phyloP scores from a whole-genome alignment of 2,888 invertebrate genomes.

The Thecophora atra region DNA sequence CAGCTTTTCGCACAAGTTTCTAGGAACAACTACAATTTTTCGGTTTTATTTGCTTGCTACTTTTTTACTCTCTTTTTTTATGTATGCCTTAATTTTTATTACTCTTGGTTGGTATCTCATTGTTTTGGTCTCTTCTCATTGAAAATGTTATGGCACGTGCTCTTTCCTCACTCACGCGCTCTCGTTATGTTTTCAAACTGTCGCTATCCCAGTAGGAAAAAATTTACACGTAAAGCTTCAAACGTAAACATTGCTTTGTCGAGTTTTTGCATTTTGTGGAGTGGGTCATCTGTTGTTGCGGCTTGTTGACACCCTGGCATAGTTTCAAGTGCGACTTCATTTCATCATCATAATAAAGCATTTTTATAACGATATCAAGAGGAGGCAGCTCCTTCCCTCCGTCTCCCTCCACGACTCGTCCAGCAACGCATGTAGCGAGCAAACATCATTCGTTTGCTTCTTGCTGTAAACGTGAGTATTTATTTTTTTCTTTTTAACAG shows the following conservation, averaged over 20 bases:
- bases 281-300: not conserved
- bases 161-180: no score
- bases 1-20: constrained; percentile 7
- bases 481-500: not conserved
- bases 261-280: not conserved
- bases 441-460: not conserved
- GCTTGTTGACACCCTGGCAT: constrained; percentile 19
- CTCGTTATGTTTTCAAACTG: not conserved
- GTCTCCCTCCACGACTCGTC: not conserved
- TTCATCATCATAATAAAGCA: constrained; percentile 14
- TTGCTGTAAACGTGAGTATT: not conserved
- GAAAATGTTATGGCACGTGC: constrained; percentile 20
- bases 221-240: no score
- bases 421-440: no score
- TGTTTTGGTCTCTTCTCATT: constrained; percentile 11
- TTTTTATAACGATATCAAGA: not conserved
- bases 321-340: not conserved
- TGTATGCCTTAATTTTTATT: constrained; percentile 23
- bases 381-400: not conserved
- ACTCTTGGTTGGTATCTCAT: constrained; percentile 26
- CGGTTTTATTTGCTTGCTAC: not conserved
- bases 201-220: constrained; percentile 1
- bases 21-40: constrained; percentile 5
- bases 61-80: constrained; percentile 1
- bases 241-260: no score